Base-by-base conservation (phyloP, 2,113 vertebrate genomes). In the Noturus placidus region DNA sequence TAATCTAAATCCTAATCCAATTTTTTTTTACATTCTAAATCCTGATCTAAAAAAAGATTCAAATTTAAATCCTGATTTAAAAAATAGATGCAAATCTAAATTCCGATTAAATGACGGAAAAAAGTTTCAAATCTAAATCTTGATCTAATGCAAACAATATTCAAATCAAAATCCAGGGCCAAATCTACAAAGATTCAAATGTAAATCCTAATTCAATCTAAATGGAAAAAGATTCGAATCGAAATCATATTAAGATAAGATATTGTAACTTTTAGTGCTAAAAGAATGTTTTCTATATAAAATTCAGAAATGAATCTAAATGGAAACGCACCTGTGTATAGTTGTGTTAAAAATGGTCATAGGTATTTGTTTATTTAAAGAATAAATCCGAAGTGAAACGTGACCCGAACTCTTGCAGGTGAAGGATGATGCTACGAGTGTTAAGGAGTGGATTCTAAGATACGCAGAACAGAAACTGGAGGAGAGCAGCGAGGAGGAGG, bases 371-470 rank as follows among this genome's bases (percentile, higher is more conserved):
- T 50, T 13, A 38, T 42, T 74, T 74, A 22, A 42, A 10, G 38
- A 69, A 33, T 67, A 20, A n/a, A 69, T 50, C 9, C 35, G 38
- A 72, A 14, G 30, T 15, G 9, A 19, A 14, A 0, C 20, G 27
- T 83, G 69, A 19, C 35, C 35, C 33, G 42, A 35, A 19, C 52
- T 61, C 91, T 90, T 2, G 0, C 91, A 92, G 56, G 91, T 92
- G 72, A 95, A 96, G 82, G 93, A 94, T 13, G 93, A 94, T 77
- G 95, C 95, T 59, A 87, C 94, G 9, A 96, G 92, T 87, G 91
- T 99, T 96, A 99, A 99, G 89, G 97, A 99, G 76, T 99, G 98
- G 97, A 99, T 99, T 90, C 93, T 99, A 81, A 94, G 65, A 20
- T 99, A 99, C 0, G 97, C 97, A 0, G 96, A 97, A 88, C 96